phyloP scores from a whole-genome alignment of 2,797 vertebrate species.

The Acanthiza pusilla region DNA sequence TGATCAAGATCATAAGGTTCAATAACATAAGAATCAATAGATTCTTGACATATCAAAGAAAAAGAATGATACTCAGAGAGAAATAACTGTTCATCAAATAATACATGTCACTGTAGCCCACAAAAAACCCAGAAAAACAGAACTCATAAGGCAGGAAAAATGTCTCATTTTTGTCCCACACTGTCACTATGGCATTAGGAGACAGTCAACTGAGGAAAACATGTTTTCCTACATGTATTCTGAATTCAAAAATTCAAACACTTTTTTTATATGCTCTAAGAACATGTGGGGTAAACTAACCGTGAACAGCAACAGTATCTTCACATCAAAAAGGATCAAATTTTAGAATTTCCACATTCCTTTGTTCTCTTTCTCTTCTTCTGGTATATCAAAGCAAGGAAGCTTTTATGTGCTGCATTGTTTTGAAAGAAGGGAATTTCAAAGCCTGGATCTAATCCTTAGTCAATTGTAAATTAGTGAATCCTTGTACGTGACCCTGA shows the following conservation, averaged over 20 bases:
- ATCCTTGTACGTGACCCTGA: background rate
- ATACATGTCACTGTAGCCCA: background rate
- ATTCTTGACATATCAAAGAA: background rate
- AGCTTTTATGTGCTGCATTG: background rate
- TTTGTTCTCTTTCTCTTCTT: background rate
- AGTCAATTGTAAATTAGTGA: background rate
- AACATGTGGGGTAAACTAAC: background rate
- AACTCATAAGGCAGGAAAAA: background rate
- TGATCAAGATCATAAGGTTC: background rate
- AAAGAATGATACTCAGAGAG: background rate
- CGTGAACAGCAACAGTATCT: background rate
- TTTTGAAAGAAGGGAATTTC: background rate
- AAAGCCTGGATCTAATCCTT: background rate
- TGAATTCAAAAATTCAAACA: background rate
- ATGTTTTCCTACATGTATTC: background rate
- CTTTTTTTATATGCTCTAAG: background rate
- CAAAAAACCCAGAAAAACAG: background rate
- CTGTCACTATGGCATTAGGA: background rate
- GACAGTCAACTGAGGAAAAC: background rate
- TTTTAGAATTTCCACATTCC: background rate
- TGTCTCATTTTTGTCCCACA: background rate
- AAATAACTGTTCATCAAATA: background rate
- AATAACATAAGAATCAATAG: background rate
- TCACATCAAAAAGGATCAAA: background rate
- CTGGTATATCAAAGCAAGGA: background rate